phyloP scores from a whole-genome alignment of 2,888 invertebrate genomes.

The Luperina testacea region DNA sequence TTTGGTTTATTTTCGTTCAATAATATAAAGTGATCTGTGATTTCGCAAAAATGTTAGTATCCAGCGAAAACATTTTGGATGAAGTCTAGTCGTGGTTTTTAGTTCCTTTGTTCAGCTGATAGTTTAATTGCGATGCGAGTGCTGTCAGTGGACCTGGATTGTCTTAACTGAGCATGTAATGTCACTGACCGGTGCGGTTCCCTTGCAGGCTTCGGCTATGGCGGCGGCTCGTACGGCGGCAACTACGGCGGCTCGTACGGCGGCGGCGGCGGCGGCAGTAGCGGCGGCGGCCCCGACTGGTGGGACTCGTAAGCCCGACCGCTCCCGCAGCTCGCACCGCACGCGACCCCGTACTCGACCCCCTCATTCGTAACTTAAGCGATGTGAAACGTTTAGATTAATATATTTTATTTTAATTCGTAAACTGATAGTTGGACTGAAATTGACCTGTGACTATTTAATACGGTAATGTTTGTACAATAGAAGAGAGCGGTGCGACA shows the following conservation, averaged over 20 bases:
- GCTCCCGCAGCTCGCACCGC: conserved; percentile 66
- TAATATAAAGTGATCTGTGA: not conserved
- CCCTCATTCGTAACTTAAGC: conserved; percentile 70
- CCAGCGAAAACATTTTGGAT: not conserved
- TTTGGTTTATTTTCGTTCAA: not conserved
- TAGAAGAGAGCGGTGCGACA: conserved; percentile 78
- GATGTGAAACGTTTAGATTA: conserved; percentile 73
- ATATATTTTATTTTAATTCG: conserved; percentile 76
- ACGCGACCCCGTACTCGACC: conserved; percentile 62
- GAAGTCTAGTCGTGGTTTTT: not conserved
- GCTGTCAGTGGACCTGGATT: not conserved
- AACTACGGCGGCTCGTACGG: conserved; percentile 87
- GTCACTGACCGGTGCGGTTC: not conserved
- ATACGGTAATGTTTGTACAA: conserved; percentile 73
- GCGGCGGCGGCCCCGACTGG: conserved; percentile 87
- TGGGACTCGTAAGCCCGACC: conserved; percentile 84
- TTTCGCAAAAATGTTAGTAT: no score
- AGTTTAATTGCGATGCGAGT: not conserved
- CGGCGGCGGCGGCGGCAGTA: conserved; percentile 86
- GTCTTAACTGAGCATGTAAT: not conserved
- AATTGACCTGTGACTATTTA: conserved; percentile 82
- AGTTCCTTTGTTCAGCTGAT: not conserved
- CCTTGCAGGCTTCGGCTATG: conserved; percentile 81
- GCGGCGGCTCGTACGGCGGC: conserved; percentile 85
- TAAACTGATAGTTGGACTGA: conserved; percentile 81